These are phyloP conservation scores for Actenoides hombroni DNA, from an alignment of 2,113 vertebrate genomes.

Conservation along the genomic window DNA sequence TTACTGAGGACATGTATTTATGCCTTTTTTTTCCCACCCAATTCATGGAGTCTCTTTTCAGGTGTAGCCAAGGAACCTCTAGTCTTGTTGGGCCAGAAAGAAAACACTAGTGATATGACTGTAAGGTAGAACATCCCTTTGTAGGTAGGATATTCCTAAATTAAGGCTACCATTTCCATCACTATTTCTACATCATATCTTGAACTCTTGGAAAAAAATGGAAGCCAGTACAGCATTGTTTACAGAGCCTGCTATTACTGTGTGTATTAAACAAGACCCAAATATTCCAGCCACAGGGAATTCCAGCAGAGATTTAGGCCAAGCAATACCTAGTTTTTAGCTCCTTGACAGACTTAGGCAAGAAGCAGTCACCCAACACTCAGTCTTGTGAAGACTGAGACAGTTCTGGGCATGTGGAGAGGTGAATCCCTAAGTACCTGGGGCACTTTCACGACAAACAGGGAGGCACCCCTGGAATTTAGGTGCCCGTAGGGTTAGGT, in stretches of 20 bases:
- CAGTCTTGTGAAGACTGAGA: background rate
- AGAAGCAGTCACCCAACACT: background rate
- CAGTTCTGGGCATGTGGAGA: conserved; percentile 7
- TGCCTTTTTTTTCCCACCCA: background rate
- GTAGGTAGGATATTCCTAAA: background rate
- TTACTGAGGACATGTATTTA: background rate
- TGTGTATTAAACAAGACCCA: background rate
- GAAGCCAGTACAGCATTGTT: background rate
- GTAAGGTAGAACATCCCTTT: rapidly evolving
- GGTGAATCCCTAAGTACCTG: conserved; percentile 5
- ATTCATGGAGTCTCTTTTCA: background rate
- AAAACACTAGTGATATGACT: background rate
- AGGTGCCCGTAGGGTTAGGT: conserved; percentile 24
- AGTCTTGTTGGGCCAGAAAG: background rate
- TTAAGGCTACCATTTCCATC: background rate
- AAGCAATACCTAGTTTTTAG: background rate
- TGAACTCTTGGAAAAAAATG: background rate
- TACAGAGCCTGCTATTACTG: background rate
- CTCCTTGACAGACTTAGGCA: background rate
- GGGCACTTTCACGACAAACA: conserved; percentile 27
- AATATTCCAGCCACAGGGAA: background rate
- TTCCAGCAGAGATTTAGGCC: background rate
- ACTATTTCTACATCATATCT: background rate
- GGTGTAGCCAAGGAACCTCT: background rate
- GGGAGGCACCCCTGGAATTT: conserved; percentile 49